Percentiles rank a stretch among this genome's conserved stretches.
phyloP scores from a whole-genome alignment of 2,888 invertebrate genomes.

The Eupithecia subumbrata region DNA sequence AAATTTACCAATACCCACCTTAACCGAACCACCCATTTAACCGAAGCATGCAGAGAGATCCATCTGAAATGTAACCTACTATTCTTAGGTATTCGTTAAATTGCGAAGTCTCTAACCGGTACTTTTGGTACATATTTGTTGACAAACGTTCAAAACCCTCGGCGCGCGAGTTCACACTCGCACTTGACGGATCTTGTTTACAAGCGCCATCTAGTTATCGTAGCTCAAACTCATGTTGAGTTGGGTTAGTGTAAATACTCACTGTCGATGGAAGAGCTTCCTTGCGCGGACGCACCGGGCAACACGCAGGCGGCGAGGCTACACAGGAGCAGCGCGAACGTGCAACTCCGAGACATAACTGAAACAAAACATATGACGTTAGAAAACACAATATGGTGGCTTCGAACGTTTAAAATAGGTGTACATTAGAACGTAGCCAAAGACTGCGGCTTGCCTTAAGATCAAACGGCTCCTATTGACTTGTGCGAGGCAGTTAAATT shows the following conservation, averaged over 20 bases:
- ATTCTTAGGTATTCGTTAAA: no score
- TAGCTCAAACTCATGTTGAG: neutral
- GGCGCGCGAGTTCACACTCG: no score
- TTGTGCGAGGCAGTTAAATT: neutral
- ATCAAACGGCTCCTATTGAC: neutral
- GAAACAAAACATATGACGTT: slow-evolving; percentile 60
- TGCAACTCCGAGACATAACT: slow-evolving; percentile 73
- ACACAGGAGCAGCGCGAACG: slow-evolving; percentile 66
- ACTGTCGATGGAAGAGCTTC: slow-evolving; percentile 69
- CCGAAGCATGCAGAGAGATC: no score
- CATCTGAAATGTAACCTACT: no score
- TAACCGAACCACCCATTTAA: no score
- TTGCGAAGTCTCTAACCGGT: no score
- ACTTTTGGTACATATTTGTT: no score
- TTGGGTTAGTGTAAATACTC: slow-evolving; percentile 43
- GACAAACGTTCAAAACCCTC: no score
- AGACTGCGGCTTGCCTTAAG: neutral
- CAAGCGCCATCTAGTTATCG: neutral
- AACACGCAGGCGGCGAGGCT: slow-evolving; percentile 65
- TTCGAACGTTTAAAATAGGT: neutral
- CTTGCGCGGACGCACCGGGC: slow-evolving; percentile 67
- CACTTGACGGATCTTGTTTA: no score
- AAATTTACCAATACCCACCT: no score
- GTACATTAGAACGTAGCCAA: neutral
- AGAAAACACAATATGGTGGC: neutral